Conservation (phyloP, 1,140 invertebrate species). For the Theocolax elegans region DNA sequence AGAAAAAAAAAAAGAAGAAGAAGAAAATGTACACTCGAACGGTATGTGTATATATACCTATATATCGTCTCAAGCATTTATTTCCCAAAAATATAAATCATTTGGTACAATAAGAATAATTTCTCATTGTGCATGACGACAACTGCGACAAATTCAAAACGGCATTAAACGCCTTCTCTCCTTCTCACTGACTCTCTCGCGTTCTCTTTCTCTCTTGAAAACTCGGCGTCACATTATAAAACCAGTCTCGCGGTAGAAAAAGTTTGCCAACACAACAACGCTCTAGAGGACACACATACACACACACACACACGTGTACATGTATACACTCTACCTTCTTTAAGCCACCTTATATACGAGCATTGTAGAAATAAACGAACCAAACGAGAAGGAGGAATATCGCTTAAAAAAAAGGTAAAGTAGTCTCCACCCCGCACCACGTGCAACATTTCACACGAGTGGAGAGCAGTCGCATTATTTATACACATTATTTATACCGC, state of each 20-base stretch:
- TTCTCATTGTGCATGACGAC: slow-evolving; percentile 17
- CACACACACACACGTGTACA: too few relatives aligned
- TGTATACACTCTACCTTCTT: slow-evolving; percentile 7
- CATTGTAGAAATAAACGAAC: slow-evolving; percentile 22
- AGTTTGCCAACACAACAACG: slow-evolving; percentile 25
- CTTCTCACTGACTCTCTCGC: too few relatives aligned
- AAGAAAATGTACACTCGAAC: background rate
- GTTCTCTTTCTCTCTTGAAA: too few relatives aligned
- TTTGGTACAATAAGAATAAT: slow-evolving; percentile 7
- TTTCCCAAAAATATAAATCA: slow-evolving; percentile 28
- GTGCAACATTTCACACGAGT: slow-evolving; percentile 29
- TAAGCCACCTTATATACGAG: background rate
- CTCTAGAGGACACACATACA: too few relatives aligned
- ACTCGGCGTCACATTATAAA: slow-evolving; percentile 9
- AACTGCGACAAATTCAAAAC: slow-evolving; percentile 37
- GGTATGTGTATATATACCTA: too few relatives aligned
- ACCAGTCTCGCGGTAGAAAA: slow-evolving; percentile 31
- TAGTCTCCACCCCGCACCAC: background rate
- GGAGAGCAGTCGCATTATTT: slow-evolving; percentile 33
- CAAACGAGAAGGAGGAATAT: background rate
- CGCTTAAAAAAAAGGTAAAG: background rate
- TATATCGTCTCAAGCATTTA: background rate
- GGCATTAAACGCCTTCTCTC: slow-evolving; percentile 34
- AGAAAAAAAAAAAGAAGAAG: slow-evolving; percentile 15
- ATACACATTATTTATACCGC: slow-evolving; percentile 36